Base-by-base conservation (phyloP, 2,888 invertebrate genomes). In the Brachyptera risi region DNA sequence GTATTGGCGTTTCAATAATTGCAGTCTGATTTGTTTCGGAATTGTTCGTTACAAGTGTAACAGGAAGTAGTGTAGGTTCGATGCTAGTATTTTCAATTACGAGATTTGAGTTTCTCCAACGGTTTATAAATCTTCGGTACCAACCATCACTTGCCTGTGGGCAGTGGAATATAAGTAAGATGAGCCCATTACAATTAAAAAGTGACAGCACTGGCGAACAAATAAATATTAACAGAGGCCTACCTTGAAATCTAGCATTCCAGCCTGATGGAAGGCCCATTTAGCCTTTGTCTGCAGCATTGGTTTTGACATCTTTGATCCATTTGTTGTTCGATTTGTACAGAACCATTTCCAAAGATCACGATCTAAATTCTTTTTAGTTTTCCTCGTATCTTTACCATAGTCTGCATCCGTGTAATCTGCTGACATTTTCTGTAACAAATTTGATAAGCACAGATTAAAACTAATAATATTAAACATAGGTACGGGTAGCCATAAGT, bases 141-240 rank as follows among this genome's bases (percentile, higher is more conserved):
- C 63, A 64, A 19, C 63, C 63, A 59, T 64, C 63, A 27, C 61
- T 61, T 23, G 63, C 63, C 63, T 64, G 60, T 1, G 37, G 19
- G 13, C 5, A 31, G 11, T 19, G 13, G 40, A 13, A 2, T 21
- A 2, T 21, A 3, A 24, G 15, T 15, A 51, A 24, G 17, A 51
- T 27, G 26, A 21, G 15, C 17, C 21, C 7, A 17, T 15, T 13
- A 7, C n/a, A 17, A 21, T 26, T n/a, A 58, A 7, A 17, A 17
- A 15, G 9, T 21, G 21, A 17, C n/a, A 56, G 21, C 19, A 15
- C n/a, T 26, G 17, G 15, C 24, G 21, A 15, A 31, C 21, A 11
- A 24, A 54, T 31, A 27, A 54, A 7, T 15, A 54, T 54, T 13
- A 54, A 3, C 13, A 35, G 7, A 17, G 21, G 13, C 11, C 26